Percentiles rank a stretch among this genome's conserved stretches.
Conservation (phyloP, 2,113 vertebrate species). For the Crotalus tigris region DNA sequence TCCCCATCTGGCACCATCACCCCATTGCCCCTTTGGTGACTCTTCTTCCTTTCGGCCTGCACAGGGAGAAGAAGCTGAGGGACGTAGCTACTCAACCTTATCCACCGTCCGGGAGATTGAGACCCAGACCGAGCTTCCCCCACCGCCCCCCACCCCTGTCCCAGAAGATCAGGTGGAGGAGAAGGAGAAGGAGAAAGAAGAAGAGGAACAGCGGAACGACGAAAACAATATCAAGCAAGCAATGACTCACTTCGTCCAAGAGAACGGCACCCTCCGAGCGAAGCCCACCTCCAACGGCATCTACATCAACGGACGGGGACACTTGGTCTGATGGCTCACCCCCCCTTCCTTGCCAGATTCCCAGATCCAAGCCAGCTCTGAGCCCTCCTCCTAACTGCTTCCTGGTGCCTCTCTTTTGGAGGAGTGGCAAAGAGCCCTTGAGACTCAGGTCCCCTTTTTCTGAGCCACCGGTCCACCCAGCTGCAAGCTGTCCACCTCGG, state of each 20-base stretch:
- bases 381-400: not conserved
- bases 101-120: slow-evolving; percentile 69
- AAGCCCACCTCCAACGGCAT: slow-evolving; percentile 79
- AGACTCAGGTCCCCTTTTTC: not conserved
- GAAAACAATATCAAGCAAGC: slow-evolving; percentile 79
- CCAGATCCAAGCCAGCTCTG: not conserved
- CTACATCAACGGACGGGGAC: slow-evolving; percentile 78
- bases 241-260: slow-evolving; percentile 82
- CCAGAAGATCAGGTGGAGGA: slow-evolving; percentile 29
- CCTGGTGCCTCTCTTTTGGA: not conserved
- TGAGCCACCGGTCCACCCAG: not conserved
- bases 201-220: slow-evolving; percentile 49
- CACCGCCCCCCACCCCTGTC: slow-evolving; percentile 58
- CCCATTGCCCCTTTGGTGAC: not conserved
- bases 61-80: slow-evolving; percentile 72
- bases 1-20: not conserved
- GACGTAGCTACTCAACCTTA: slow-evolving; percentile 81
- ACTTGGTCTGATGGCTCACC: slow-evolving; percentile 73
- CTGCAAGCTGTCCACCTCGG: no score
- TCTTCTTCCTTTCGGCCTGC: not conserved
- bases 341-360: not conserved
- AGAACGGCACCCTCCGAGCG: slow-evolving; percentile 82
- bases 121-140: slow-evolving; percentile 77
- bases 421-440: not conserved
- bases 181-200: slow-evolving; percentile 44